Percentiles rank a stretch among this genome's conserved stretches.
These are phyloP conservation scores for Lepidonotus clava DNA, from an alignment of 2,888 invertebrate species.

Conservation along the genomic window DNA sequence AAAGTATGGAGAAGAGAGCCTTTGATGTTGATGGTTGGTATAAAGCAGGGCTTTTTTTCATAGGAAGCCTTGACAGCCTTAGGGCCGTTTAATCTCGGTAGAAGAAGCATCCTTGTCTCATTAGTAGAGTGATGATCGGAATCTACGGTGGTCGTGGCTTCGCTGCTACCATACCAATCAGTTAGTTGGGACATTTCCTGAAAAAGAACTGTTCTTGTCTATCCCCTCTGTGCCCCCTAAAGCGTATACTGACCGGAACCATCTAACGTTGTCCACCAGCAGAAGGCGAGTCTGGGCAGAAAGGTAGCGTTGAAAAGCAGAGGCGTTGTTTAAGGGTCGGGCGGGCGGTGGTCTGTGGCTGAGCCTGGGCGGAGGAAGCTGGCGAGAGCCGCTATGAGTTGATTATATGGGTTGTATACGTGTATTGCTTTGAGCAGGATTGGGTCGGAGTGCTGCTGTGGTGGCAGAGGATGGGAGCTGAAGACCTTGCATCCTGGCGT, in stretches of 20 bases:
- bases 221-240: background rate
- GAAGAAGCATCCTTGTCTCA: background rate
- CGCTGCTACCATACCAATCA: background rate
- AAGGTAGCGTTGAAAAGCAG: too few species aligned
- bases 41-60: too few species aligned
- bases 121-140: background rate
- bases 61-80: background rate
- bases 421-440: too few species aligned
- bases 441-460: too few species aligned
- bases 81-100: background rate
- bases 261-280: too few species aligned
- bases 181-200: background rate
- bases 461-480: background rate
- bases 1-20: too few species aligned
- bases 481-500: conserved; percentile 6
- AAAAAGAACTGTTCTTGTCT: background rate
- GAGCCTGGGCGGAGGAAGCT: background rate
- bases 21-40: too few species aligned
- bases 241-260: background rate
- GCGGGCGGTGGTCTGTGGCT: too few species aligned
- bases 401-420: too few species aligned
- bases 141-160: background rate
- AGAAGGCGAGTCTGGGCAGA: too few species aligned
- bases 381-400: too few species aligned
- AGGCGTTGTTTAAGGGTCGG: too few species aligned